phyloP scores from a whole-genome alignment of 92 coral and sea anemone genomes.

The Micromussa lordhowensis region DNA sequence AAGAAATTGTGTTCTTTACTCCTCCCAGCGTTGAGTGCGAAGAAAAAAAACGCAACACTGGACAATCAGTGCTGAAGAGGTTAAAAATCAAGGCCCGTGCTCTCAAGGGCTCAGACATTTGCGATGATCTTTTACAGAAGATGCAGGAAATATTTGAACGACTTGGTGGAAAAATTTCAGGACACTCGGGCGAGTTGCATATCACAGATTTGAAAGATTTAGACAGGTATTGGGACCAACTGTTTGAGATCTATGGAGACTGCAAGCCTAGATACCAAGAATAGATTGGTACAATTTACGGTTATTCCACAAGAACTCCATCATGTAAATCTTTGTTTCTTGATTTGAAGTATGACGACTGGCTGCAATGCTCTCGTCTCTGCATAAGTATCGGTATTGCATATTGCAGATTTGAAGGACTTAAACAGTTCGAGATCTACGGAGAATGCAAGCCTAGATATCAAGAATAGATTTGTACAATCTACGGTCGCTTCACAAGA shows the following conservation, averaged over 20 bases:
- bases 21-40: neutral
- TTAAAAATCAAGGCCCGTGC: neutral
- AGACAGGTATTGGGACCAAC: neutral
- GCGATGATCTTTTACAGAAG: constrained; percentile 4
- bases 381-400: neutral
- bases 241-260: neutral
- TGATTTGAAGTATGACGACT: neutral
- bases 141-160: constrained; percentile 2
- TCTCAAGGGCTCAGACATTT: neutral
- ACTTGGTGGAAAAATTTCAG: neutral
- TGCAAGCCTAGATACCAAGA: neutral
- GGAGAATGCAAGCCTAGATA: neutral
- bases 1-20: constrained; percentile 53
- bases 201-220: neutral
- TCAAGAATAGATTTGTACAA: neutral
- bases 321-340: neutral
- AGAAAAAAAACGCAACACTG: neutral
- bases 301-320: neutral
- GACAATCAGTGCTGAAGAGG: neutral
- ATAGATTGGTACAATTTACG: neutral
- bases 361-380: no score
- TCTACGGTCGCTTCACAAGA: neutral
- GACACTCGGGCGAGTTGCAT: neutral
- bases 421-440: neutral
- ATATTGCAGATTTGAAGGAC: neutral